Base-by-base conservation (phyloP, 2,888 invertebrate genomes). In the Mesoligia furuncula region DNA sequence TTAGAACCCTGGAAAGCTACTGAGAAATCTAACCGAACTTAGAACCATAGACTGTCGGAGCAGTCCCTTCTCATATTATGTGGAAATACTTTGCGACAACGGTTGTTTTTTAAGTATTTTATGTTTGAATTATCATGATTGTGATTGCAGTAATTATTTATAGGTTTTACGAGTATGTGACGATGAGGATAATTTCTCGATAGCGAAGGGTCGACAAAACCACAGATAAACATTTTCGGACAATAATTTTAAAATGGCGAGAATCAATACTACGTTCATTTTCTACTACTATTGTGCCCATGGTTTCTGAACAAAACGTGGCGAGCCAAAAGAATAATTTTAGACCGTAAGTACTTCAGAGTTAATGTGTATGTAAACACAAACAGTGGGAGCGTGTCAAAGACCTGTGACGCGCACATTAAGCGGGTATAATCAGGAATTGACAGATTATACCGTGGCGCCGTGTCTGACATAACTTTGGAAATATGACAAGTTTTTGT, bases 351-450 rank as follows among this genome's bases (percentile, higher is more conserved):
- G 51, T 75, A 67, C 67, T 71, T 64, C 20, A 57, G 71, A 64
- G 59, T 75, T 77, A 77, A 81, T 73, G 84, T 76, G 79, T 67
- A 78, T 80, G 79, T 83, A 80, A 80, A 75, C 81, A 72, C 62
- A 79, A 86, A 86, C 80, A 77, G 36, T 64, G 64, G 51, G n/a
- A 75, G 70, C 69, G 75, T 77, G 79, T 81, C 78, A 83, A 83
- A 87, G 73, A 81, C 62, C 79, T 77, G 67, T 75, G 70, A 87
- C 75, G 77, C 59, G 70, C 39, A 72, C 73, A 82, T 81, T 72
- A 65, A 54, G 69, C 69, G 68, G 79, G 62, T 71, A 77, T 79
- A 79, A 79, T 74, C 54, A 78, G 74, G 72, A 79, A 79, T 81
- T 72, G 69, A 62, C 61, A 45, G 71, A 75, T 68, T 72, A 74